These are phyloP conservation scores for Argyresthia albistria DNA, from an alignment of 2,888 invertebrate genomes.

Conservation along the genomic window DNA sequence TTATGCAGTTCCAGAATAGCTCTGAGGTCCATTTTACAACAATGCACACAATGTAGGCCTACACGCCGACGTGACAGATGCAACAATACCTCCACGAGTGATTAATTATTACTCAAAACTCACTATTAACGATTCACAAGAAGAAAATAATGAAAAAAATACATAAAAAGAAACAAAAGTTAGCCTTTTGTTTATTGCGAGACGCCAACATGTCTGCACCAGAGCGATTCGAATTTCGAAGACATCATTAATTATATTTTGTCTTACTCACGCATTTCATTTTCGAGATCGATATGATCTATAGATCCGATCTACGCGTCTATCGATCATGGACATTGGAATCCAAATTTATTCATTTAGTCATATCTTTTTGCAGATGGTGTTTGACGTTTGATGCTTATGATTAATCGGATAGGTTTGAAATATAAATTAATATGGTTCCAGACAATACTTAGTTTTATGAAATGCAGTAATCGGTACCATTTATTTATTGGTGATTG, in stretches of 20 bases:
- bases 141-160: constrained; percentile 39
- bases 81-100: constrained; percentile 54
- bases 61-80: constrained; percentile 57
- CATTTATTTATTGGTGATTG: no score
- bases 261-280: constrained; percentile 72
- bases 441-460: background rate
- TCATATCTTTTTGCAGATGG: constrained; percentile 63
- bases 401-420: constrained; percentile 40
- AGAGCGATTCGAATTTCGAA: constrained; percentile 64
- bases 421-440: constrained; percentile 21
- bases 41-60: constrained; percentile 34
- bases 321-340: constrained; percentile 66
- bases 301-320: constrained; percentile 68
- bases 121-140: constrained; percentile 57
- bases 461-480: constrained; percentile 20
- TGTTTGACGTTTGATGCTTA: constrained; percentile 37
- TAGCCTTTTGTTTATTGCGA: constrained; percentile 65
- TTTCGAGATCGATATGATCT: constrained; percentile 68
- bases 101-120: constrained; percentile 43
- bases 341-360: constrained; percentile 69
- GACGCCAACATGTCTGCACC: constrained; percentile 70
- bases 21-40: constrained; percentile 8
- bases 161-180: constrained; percentile 42
- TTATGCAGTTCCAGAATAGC: constrained; percentile 25
- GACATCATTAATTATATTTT: constrained; percentile 71